Percentiles rank a stretch among this genome's conserved stretches.
These are phyloP conservation scores for Phania funesta DNA, from an alignment of 2,888 invertebrate species.

Conservation along the genomic window DNA sequence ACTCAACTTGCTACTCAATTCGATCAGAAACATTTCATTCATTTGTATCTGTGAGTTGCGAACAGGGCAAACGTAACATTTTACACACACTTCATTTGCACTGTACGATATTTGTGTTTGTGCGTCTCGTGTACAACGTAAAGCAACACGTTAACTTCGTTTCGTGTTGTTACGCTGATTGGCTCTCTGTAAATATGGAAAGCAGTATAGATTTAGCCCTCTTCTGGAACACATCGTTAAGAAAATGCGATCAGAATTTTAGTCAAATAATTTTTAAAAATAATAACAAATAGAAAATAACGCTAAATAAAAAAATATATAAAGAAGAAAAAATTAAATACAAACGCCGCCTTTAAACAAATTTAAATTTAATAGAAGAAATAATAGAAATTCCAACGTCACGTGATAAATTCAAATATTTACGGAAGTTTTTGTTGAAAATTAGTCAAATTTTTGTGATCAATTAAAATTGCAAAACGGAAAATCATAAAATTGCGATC, in stretches of 20 bases:
- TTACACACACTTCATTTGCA: conserved; percentile 25
- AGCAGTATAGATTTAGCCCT: conserved; percentile 66
- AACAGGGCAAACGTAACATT: not conserved
- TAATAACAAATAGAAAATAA: conserved; percentile 29
- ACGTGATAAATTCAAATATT: conserved; percentile 53
- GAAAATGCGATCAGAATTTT: conserved; percentile 42
- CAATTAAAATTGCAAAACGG: conserved; percentile 12
- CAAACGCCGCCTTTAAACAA: conserved; percentile 47
- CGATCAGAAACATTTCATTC: conserved; percentile 2
- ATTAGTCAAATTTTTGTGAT: conserved; percentile 38
- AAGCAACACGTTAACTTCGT: conserved; percentile 58
- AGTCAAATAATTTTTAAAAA: conserved; percentile 20
- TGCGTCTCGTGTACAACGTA: conserved; percentile 6
- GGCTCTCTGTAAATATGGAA: conserved; percentile 54
- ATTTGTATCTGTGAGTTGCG: conserved; percentile 7
- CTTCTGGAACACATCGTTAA: conserved; percentile 61
- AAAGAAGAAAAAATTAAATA: not conserved
- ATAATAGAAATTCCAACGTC: conserved; percentile 16
- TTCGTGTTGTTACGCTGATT: conserved; percentile 29
- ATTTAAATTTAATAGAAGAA: conserved; percentile 37
- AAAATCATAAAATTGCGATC: conserved; percentile 28
- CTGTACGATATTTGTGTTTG: not conserved
- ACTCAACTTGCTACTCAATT: conserved; percentile 17
- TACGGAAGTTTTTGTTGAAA: conserved; percentile 60
- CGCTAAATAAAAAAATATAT: not conserved